Base-by-base conservation (phyloP, 2,113 vertebrate genomes). In the Microtus oregoni region DNA sequence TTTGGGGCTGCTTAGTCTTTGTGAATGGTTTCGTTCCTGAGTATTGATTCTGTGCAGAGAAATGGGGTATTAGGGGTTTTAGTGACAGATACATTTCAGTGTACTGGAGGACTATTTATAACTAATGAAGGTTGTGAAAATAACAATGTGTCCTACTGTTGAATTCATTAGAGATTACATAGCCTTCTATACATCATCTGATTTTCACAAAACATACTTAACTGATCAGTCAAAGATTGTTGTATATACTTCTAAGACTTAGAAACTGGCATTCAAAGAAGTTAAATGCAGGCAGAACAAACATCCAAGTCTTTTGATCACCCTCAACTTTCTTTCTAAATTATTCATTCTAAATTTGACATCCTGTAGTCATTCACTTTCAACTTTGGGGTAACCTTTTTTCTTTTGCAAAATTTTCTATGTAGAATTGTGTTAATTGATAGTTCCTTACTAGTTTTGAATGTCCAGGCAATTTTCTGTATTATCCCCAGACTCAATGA, bases 401-500 rank as follows among this genome's bases (percentile, higher is more conserved):
- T 86, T 28, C 30, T 95, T 77, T 82, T 88, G 50, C 85, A 90
- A 73, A 91, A 93, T 76, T 26, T 28, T 70, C 0, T 90, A 70
- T 87, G 32, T 92, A 78, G n/a, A 90, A 93, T 75, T 86, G 75
- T 35, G 22, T 38, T 38, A 41, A 52, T 85, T 72, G 83, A 70
- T 91, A 96, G 70, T 79, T 91, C 17, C 47, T 92, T 96, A 92
- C 28, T 86, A 79, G 55, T 86, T 95, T 92, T n/a, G 58, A 70
- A 86, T 92, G 24, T 26, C 35, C 38, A 89, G 14, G 76, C 10
- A 22, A 19, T 96, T 61, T 13, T 1, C 72, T 87, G 67, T 68
- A 87, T 93, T 67, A 30, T 70, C 38, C 24, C 7, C 82, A n/a
- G 15, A 58, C 10, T 87, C 24, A 50, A 14, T 14, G 28, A 86